Percentiles rank a stretch among this genome's conserved stretches.
These are phyloP conservation scores for Penaeus japonicus DNA, from an alignment of 1,140 invertebrate genomes.

Conservation along the genomic window DNA sequence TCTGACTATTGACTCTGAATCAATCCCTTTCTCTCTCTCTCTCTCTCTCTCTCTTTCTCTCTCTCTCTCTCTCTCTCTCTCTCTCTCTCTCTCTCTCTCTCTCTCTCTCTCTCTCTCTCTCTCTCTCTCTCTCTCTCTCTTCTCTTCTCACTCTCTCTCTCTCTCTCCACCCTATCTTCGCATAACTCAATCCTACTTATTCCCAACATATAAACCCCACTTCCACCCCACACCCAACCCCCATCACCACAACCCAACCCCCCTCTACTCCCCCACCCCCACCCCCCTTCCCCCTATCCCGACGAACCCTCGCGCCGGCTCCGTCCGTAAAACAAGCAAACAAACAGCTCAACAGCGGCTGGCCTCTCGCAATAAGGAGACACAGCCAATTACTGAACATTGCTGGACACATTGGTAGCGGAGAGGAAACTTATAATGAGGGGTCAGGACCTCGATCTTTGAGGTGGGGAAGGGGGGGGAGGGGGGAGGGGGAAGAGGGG, in stretches of 20 bases:
- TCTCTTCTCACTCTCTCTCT: background rate
- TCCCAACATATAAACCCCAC: too few species aligned
- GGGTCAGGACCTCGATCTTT: too few species aligned
- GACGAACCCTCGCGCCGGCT: background rate
- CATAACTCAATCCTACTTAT: too few species aligned
- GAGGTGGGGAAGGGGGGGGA: background rate
- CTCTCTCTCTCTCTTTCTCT: background rate
- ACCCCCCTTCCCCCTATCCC: background rate
- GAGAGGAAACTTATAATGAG: conserved; percentile 47
- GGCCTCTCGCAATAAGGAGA: background rate
- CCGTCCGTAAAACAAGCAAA: background rate
- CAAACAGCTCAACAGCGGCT: background rate
- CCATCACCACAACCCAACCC: background rate
- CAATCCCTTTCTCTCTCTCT: background rate
- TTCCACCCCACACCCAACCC: background rate
- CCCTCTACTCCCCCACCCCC: background rate
- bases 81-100: background rate
- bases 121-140: background rate
- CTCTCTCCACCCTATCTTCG: background rate
- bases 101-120: background rate
- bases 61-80: background rate
- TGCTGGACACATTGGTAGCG: conserved; percentile 32
- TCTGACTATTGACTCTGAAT: background rate
- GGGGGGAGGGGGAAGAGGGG: background rate
- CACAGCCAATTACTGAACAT: conserved; percentile 29